Percentiles rank a stretch among this genome's conserved stretches.
Evolutionary conservation across 37 sponge, comb jelly and placozoan genomes (phyloP).

Genomic region (Bolinopsis microptera): DNA sequence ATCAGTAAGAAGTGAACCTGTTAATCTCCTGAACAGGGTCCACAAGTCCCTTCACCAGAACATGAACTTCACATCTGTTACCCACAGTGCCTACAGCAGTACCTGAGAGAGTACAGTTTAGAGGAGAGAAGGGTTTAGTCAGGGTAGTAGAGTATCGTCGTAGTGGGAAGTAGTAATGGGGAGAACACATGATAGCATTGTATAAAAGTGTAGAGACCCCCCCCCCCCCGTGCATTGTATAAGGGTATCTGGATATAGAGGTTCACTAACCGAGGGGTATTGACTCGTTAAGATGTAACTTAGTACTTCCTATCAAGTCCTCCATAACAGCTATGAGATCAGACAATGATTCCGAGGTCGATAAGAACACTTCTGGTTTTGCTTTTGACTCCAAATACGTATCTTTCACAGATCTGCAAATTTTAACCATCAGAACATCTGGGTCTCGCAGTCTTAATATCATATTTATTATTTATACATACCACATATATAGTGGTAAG

Average conservation of each 20-base stretch:
- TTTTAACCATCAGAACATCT: too few species aligned
- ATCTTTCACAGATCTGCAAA: slow-evolving; percentile 46
- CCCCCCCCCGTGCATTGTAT: too few species aligned
- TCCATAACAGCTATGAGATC: neutral
- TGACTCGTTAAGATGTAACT: neutral
- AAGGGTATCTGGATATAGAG: too few species aligned
- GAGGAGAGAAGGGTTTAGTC: neutral
- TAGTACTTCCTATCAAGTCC: slow-evolving; percentile 36
- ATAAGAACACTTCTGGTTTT: slow-evolving; percentile 44
- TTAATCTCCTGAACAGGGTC: slow-evolving; percentile 48
- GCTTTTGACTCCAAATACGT: slow-evolving; percentile 56
- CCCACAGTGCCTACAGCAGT: slow-evolving; percentile 83
- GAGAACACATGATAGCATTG: slow-evolving; percentile 32
- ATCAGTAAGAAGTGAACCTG: neutral
- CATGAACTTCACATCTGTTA: slow-evolving; percentile 82
- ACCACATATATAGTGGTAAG: too few species aligned
- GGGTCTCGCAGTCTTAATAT: too few species aligned
- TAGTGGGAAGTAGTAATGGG: neutral
- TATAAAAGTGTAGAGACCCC: too few species aligned
- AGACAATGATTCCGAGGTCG: neutral
- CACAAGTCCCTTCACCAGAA: slow-evolving; percentile 75
- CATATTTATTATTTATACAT: too few species aligned
- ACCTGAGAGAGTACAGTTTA: neutral
- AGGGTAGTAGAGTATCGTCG: neutral
- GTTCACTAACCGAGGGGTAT: neutral